Conservation (phyloP, 2,113 vertebrate species). For the Varanus komodoensis region DNA sequence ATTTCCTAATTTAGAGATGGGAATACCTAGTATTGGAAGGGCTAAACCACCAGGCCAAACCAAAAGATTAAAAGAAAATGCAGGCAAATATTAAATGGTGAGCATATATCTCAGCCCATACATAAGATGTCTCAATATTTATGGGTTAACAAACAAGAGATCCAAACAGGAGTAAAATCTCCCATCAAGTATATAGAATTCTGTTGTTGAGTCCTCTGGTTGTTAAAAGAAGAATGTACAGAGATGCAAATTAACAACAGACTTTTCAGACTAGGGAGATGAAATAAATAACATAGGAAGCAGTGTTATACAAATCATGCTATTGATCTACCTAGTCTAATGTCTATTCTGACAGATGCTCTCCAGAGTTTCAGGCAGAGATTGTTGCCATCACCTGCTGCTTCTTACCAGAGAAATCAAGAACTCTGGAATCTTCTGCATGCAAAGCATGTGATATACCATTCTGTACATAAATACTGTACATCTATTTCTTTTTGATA, state of each 20-base stretch:
- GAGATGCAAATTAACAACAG: background rate
- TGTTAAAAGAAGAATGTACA: background rate
- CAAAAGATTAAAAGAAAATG: background rate
- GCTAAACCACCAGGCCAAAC: background rate
- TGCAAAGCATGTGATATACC: background rate
- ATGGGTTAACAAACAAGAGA: background rate
- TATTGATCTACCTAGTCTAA: background rate
- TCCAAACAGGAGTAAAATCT: background rate
- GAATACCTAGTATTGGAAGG: background rate
- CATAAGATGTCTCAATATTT: background rate
- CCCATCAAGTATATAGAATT: background rate
- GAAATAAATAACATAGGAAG: background rate
- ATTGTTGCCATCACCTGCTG: background rate
- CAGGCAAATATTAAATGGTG: accelerated
- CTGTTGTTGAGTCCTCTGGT: background rate
- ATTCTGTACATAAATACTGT: background rate
- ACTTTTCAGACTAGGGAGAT: background rate
- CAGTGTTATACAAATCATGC: background rate
- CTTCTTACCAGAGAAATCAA: background rate
- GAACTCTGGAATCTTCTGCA: background rate
- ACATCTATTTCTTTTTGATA: background rate
- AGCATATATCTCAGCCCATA: no score
- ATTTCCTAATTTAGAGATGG: background rate
- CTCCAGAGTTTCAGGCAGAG: background rate
- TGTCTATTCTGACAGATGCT: background rate